phyloP scores from a whole-genome alignment of 2,888 invertebrate genomes.

The Morinoia aosen region DNA sequence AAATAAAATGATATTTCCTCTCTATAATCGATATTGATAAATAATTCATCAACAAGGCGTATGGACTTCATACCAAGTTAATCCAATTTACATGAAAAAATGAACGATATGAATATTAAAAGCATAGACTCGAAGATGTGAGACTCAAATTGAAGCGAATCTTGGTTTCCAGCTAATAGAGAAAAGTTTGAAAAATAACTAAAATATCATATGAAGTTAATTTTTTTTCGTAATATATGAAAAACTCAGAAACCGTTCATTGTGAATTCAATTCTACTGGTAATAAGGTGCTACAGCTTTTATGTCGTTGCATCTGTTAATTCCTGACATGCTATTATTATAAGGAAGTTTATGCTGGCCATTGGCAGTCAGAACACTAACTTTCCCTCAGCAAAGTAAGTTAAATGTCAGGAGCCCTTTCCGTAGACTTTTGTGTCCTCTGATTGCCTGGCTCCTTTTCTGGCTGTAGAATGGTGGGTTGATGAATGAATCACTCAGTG shows the following conservation, averaged over 20 bases:
- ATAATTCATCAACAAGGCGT: background rate
- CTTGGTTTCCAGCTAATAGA: no score
- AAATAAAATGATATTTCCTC: background rate
- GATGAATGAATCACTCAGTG: background rate
- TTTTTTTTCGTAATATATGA: no score
- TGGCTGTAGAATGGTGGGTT: background rate
- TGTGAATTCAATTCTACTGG: no score
- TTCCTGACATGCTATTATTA: background rate
- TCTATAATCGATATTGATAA: background rate
- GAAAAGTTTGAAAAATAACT: no score
- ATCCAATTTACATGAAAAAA: background rate
- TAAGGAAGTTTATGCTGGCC: background rate
- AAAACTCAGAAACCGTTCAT: no score
- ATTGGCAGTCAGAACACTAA: background rate
- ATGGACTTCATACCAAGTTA: background rate
- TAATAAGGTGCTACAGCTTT: no score
- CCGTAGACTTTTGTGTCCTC: background rate
- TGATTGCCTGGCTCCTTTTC: background rate
- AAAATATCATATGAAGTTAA: no score
- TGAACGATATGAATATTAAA: background rate
- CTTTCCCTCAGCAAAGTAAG: background rate
- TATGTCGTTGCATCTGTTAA: background rate
- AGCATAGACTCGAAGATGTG: no score
- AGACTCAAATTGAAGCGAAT: no score
- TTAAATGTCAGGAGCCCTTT: conserved; percentile 4